These are phyloP conservation scores for Baryphthengus martii DNA, from an alignment of 2,113 vertebrate species.

Conservation along the genomic window DNA sequence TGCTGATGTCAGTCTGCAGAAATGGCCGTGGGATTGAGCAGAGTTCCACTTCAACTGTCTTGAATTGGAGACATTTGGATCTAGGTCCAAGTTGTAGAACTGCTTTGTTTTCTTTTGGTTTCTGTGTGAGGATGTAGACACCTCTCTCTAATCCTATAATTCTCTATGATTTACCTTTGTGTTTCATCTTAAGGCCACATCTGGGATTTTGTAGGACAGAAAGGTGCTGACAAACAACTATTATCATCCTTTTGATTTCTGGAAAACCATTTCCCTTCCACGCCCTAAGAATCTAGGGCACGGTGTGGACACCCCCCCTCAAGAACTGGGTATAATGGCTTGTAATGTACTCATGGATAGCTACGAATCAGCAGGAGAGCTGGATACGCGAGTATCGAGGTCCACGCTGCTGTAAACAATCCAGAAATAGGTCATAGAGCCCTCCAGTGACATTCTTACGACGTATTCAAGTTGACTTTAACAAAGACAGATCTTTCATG, in stretches of 20 bases:
- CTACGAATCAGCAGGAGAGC: neutral
- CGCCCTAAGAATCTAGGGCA: neutral
- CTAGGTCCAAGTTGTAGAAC: neutral
- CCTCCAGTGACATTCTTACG: neutral
- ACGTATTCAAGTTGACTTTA: neutral
- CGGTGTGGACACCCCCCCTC: neutral
- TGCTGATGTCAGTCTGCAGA: neutral
- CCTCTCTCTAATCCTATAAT: neutral
- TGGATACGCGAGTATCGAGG: neutral
- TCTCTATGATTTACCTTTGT: neutral
- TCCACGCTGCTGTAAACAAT: neutral
- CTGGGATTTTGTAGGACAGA: neutral
- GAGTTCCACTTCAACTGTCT: neutral
- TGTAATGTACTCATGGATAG: neutral
- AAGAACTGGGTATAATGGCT: neutral
- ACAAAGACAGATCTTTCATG: neutral
- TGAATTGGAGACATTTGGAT: neutral
- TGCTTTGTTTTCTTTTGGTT: neutral
- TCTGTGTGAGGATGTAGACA: neutral
- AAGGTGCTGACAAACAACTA: neutral
- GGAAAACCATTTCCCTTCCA: neutral
- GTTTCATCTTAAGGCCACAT: neutral
- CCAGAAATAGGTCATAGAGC: neutral
- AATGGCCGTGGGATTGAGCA: neutral
- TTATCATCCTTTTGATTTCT: neutral